Conservation (phyloP, 2,888 invertebrate genomes). For the Microplitis deprimator region DNA sequence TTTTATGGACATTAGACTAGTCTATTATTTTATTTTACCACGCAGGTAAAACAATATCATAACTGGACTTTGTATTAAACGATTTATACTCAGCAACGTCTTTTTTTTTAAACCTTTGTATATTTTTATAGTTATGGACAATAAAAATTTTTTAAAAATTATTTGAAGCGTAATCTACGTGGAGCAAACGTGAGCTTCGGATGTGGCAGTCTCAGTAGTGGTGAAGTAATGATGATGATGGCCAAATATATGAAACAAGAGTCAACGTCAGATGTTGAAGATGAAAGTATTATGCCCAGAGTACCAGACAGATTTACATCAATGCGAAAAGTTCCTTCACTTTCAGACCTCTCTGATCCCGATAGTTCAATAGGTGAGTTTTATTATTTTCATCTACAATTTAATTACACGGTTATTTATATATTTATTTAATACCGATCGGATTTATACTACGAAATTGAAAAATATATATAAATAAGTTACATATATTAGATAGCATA, state of each 20-base stretch:
- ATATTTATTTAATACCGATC: too few relatives aligned
- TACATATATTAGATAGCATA: too few relatives aligned
- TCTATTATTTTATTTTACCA: neutral
- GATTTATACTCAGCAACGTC: too few relatives aligned
- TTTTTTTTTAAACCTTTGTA: too few relatives aligned
- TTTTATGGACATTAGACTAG: neutral
- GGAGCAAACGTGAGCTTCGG: slow-evolving; percentile 59
- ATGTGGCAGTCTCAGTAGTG: slow-evolving; percentile 60
- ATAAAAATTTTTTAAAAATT: too few relatives aligned
- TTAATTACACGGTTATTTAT: too few relatives aligned
- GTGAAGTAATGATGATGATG: slow-evolving; percentile 68
- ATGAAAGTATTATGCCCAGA: slow-evolving; percentile 77
- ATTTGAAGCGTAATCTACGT: slow-evolving; percentile 63
- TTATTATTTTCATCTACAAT: neutral
- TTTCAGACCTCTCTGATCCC: slow-evolving; percentile 91
- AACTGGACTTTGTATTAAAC: too few relatives aligned
- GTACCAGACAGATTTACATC: slow-evolving; percentile 75
- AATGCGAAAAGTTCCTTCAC: slow-evolving; percentile 90
- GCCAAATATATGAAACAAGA: slow-evolving; percentile 75
- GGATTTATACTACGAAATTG: too few relatives aligned
- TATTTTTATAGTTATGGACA: too few relatives aligned
- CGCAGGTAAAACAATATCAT: neutral
- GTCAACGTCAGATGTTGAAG: slow-evolving; percentile 74
- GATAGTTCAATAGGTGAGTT: slow-evolving; percentile 90
- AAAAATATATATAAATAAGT: too few relatives aligned